phyloP scores from a whole-genome alignment of 2,797 vertebrate genomes.

The Arnoldichthys spilopterus region DNA sequence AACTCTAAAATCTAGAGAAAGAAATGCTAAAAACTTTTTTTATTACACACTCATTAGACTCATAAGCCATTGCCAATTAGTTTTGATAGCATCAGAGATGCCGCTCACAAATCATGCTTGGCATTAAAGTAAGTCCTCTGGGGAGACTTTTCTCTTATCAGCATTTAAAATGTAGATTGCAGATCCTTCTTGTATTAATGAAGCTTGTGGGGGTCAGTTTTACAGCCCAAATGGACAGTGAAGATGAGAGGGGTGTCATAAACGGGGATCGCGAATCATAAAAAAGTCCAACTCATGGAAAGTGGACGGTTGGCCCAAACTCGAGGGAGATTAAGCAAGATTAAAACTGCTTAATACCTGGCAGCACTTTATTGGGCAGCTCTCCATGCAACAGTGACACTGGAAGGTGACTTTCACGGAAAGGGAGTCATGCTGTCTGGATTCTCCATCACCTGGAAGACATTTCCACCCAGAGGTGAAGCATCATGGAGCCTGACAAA shows the following conservation, averaged over 20 bases:
- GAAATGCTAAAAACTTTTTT: background rate
- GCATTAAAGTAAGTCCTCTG: background rate
- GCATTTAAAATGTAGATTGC: conserved; percentile 10
- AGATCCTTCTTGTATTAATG: conserved; percentile 14
- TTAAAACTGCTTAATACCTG: conserved; percentile 80
- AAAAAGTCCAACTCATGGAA: conserved; percentile 70
- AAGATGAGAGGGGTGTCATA: conserved; percentile 57
- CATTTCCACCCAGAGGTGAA: conserved; percentile 12
- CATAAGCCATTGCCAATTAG: conserved; percentile 10
- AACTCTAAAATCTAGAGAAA: background rate
- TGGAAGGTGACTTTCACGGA: conserved; percentile 76
- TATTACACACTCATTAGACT: conserved; percentile 7
- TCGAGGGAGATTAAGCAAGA: conserved; percentile 78
- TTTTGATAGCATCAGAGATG: background rate
- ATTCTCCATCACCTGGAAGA: conserved; percentile 60
- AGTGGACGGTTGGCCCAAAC: conserved; percentile 73
- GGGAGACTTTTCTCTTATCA: background rate
- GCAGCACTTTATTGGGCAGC: conserved; percentile 71
- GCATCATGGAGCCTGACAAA: conserved; percentile 21
- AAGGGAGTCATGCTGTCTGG: conserved; percentile 59
- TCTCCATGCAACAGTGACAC: conserved; percentile 73
- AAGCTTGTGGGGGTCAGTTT: conserved; percentile 29
- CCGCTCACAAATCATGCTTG: background rate
- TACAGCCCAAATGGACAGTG: conserved; percentile 11
- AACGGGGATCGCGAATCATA: conserved; percentile 67